Conservation (phyloP, 2,888 invertebrate genomes). For the Helleia helle region DNA sequence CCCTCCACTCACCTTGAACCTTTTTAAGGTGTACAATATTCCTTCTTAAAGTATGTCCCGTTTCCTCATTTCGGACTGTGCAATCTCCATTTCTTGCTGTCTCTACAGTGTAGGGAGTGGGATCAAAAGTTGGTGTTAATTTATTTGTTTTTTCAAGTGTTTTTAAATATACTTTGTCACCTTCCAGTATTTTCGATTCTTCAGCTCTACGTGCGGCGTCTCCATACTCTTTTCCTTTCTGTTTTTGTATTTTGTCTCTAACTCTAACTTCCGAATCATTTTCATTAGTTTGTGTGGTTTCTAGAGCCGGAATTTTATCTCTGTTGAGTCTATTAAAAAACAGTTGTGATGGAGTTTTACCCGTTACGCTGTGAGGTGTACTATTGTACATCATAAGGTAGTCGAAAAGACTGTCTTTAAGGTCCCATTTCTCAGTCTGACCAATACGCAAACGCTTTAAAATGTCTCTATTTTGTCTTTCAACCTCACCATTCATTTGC, state of each 20-base stretch:
- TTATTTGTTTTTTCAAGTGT: not conserved
- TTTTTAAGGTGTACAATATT: constrained; percentile 13
- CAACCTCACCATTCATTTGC: too few species aligned
- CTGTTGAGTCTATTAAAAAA: constrained; percentile 15
- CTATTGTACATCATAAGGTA: constrained; percentile 17
- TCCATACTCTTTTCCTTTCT: constrained; percentile 3
- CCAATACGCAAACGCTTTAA: constrained; percentile 24
- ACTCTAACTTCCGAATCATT: not conserved
- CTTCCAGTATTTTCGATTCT: not conserved
- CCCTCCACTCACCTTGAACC: constrained; percentile 12
- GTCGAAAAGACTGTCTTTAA: constrained; percentile 9
- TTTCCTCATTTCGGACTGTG: constrained; percentile 13
- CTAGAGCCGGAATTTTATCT: constrained; percentile 14
- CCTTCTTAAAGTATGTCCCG: constrained; percentile 11
- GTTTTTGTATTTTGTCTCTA: constrained; percentile 1
- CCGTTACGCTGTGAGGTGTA: constrained; percentile 16
- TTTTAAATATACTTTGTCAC: constrained; percentile 1
- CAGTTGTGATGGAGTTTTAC: constrained; percentile 18
- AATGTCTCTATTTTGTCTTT: constrained; percentile 26
- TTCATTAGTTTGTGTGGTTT: not conserved
- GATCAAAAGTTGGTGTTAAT: not conserved
- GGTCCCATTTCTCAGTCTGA: constrained; percentile 14
- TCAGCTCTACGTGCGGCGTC: not conserved
- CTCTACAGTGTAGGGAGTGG: constrained; percentile 3
- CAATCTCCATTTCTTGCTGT: constrained; percentile 3